Evolutionary conservation across 2,113 vertebrate species (phyloP).

Genomic region (Helogale parvula): DNA sequence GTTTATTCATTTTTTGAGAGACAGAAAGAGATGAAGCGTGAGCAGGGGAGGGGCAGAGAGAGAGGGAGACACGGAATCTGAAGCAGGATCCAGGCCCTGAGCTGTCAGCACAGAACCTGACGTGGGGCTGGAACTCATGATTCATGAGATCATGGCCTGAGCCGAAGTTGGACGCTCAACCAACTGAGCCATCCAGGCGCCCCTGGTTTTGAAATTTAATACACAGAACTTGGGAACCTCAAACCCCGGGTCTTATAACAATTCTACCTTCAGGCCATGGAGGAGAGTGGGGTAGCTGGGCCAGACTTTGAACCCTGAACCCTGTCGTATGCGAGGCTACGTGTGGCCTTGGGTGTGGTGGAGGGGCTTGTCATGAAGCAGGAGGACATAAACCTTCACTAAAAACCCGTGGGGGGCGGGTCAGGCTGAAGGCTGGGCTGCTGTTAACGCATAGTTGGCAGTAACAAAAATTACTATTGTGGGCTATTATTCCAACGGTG

Average conservation of each 20-base stretch:
- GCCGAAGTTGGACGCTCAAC: not conserved
- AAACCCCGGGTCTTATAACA: not conserved
- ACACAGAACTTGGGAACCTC: not conserved
- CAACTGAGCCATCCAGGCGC: not conserved
- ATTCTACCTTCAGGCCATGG: rapidly evolving
- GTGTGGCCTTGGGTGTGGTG: not conserved
- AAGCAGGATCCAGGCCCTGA: not conserved
- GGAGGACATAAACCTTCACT: not conserved
- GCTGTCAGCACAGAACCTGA: not conserved
- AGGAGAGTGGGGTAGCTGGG: not conserved
- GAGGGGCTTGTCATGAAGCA: not conserved
- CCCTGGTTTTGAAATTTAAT: not conserved
- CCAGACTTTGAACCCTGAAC: not conserved
- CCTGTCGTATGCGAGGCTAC: not conserved
- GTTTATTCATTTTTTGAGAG: not conserved
- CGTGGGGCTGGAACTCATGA: not conserved
- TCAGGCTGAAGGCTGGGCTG: not conserved
- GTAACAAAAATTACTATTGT: not conserved
- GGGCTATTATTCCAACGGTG: too few relatives aligned
- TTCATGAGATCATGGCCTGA: not conserved
- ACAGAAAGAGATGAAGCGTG: not conserved
- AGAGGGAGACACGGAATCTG: not conserved
- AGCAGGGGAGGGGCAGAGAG: too few relatives aligned
- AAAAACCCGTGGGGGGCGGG: too few relatives aligned
- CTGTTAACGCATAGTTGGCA: not conserved